These are phyloP conservation scores for Halichoeres trimaculatus DNA, from an alignment of 2,113 vertebrate genomes.

Conservation along the genomic window DNA sequence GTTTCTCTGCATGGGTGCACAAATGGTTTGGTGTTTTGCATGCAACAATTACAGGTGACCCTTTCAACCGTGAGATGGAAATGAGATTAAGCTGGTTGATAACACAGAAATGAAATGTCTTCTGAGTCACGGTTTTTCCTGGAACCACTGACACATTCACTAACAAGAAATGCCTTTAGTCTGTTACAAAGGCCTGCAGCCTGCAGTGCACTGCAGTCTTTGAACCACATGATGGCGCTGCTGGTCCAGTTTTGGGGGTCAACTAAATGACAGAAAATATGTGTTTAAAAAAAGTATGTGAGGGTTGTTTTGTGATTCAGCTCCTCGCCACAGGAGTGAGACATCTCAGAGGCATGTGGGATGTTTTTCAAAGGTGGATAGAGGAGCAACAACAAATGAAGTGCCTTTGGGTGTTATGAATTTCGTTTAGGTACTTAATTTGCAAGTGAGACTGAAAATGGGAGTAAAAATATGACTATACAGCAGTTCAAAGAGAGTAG, in stretches of 20 bases:
- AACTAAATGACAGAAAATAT: conserved; percentile 19
- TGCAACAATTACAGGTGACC: not conserved
- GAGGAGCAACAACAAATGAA: conserved; percentile 41
- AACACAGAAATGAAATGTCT: conserved; percentile 11
- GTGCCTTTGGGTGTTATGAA: conserved; percentile 49
- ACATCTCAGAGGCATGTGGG: conserved; percentile 44
- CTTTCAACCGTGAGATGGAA: not conserved
- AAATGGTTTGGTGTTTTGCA: not conserved
- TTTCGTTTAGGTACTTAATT: conserved; percentile 56
- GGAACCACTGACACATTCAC: not conserved
- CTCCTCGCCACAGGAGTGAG: conserved; percentile 55
- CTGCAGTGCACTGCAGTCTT: conserved; percentile 10
- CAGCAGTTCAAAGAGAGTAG: conserved; percentile 25
- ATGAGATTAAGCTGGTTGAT: not conserved
- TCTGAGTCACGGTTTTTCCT: conserved; percentile 25
- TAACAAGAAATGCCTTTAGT: not conserved
- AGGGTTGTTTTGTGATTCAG: conserved; percentile 64
- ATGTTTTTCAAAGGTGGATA: conserved; percentile 54
- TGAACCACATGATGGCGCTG: conserved; percentile 56
- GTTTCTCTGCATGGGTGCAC: conserved; percentile 1
- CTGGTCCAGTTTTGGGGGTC: conserved; percentile 14
- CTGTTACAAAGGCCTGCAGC: not conserved
- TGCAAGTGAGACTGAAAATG: conserved; percentile 35
- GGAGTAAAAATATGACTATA: conserved; percentile 20
- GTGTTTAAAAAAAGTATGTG: conserved; percentile 13